phyloP scores from a whole-genome alignment of 2,797 vertebrate genomes.

The Otus scops region DNA sequence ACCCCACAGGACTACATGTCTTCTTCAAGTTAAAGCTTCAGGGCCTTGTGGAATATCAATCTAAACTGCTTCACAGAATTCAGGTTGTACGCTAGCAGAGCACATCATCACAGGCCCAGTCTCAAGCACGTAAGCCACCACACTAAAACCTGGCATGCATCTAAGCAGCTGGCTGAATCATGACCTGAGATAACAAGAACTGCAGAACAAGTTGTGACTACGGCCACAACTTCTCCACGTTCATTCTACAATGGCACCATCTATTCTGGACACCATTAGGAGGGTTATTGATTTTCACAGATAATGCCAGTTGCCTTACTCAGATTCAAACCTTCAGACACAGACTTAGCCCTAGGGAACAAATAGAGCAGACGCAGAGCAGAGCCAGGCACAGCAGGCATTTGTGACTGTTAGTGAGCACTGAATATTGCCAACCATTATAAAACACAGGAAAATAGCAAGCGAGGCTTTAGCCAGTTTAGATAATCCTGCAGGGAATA shows the following conservation, averaged over 20 bases:
- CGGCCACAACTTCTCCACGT: background rate
- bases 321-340: background rate
- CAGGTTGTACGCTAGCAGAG: background rate
- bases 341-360: background rate
- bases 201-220: background rate
- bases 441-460: background rate
- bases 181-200: background rate
- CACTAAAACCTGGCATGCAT: background rate
- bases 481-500: conserved; percentile 8
- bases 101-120: background rate
- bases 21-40: background rate
- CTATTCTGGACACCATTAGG: background rate
- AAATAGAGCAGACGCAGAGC: background rate
- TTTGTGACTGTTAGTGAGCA: background rate
- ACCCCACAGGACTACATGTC: background rate
- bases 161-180: background rate
- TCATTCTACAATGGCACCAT: background rate
- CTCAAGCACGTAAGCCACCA: background rate
- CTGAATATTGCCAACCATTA: background rate
- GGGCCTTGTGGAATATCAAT: background rate
- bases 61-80: background rate
- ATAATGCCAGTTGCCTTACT: background rate
- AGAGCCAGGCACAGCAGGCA: background rate
- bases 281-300: background rate
- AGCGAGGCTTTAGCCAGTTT: background rate